These are phyloP conservation scores for Dermochelys coriacea DNA, from an alignment of 2,797 vertebrate genomes.

Conservation along the genomic window DNA sequence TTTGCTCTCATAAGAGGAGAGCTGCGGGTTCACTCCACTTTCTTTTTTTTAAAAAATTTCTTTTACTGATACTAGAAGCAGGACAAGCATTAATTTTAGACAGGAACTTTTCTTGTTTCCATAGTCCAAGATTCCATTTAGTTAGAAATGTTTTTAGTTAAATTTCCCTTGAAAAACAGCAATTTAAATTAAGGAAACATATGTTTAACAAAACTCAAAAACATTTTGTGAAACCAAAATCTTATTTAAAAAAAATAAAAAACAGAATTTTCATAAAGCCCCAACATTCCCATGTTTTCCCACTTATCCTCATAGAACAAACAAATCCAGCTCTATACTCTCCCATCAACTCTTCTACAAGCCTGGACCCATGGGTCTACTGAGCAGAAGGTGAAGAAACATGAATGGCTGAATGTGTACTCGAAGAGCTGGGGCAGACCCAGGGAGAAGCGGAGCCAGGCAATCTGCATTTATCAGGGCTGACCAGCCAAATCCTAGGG, in stretches of 20 bases:
- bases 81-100: slow-evolving; percentile 46
- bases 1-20: background rate
- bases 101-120: slow-evolving; percentile 38
- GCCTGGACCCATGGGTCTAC: background rate
- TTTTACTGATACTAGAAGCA: slow-evolving; percentile 18
- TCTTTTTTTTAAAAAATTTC: background rate
- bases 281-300: background rate
- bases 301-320: background rate
- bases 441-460: rapidly evolving
- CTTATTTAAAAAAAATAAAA: background rate
- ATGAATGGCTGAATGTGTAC: background rate
- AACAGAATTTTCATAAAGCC: slow-evolving; percentile 12
- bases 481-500: background rate
- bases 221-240: slow-evolving; percentile 24
- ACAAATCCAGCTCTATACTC: background rate
- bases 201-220: slow-evolving; percentile 29
- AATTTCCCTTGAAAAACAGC: slow-evolving; percentile 63
- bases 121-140: slow-evolving; percentile 54
- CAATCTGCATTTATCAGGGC: rapidly evolving
- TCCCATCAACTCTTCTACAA: background rate
- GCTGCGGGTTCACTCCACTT: background rate
- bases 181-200: slow-evolving; percentile 34
- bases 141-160: slow-evolving; percentile 57
- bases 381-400: background rate
- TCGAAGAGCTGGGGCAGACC: background rate